A percentile compares a stretch with the other conserved stretches of the same genome.
Evolutionary conservation across 2,797 vertebrate species (phyloP).

Genomic region (Pelochelys cantorii): DNA sequence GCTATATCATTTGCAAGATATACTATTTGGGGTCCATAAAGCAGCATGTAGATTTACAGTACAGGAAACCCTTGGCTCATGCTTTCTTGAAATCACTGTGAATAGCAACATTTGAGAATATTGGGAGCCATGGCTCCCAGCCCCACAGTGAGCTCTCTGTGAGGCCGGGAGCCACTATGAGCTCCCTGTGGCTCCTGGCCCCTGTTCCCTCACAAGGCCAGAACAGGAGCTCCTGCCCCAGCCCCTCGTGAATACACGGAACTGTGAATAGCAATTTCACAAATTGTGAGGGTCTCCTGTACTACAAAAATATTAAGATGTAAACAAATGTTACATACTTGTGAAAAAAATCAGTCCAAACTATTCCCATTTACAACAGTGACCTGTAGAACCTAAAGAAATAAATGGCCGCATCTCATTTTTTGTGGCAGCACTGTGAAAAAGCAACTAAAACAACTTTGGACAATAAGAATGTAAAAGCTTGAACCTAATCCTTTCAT

Average conservation of each 20-base stretch:
- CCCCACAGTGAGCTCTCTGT: too few species aligned
- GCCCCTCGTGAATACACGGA: too few species aligned
- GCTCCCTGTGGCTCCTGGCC: too few species aligned
- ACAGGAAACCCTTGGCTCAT: too few species aligned
- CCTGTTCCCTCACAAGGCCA: too few species aligned
- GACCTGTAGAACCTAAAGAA: not conserved
- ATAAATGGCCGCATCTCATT: not conserved
- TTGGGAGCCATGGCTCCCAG: too few species aligned
- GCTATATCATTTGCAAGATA: not conserved
- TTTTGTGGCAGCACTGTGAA: constrained; percentile 7
- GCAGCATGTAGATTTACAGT: not conserved
- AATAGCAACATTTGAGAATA: too few species aligned
- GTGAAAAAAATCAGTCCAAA: not conserved
- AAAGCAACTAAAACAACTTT: constrained; percentile 19
- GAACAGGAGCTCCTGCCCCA: too few species aligned
- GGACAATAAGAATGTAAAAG: not conserved
- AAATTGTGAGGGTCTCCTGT: too few species aligned
- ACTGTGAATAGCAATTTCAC: too few species aligned
- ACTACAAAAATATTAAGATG: not conserved
- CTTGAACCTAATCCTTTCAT: constrained; percentile 36
- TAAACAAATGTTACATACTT: not conserved
- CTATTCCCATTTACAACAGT: not conserved
- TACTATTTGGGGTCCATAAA: not conserved
- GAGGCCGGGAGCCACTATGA: too few species aligned
- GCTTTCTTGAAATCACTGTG: too few species aligned